Base-by-base conservation (phyloP, 2,113 vertebrate genomes). In the Actenoides lindsayi region DNA sequence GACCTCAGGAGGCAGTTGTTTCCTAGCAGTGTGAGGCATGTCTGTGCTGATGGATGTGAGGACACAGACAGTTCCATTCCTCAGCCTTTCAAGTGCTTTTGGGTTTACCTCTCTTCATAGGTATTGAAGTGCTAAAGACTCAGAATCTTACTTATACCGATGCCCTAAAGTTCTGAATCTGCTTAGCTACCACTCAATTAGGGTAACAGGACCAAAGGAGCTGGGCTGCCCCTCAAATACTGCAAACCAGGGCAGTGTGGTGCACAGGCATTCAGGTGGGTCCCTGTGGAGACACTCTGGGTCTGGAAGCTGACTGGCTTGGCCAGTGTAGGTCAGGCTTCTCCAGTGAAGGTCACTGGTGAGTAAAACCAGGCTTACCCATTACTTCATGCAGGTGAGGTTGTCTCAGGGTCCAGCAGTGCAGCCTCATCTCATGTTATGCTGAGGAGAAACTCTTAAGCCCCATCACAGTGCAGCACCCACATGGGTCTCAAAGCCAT, bases 161-260 rank as follows among this genome's bases (percentile, higher is more conserved):
- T 86, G 48, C 44, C 60, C 15, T 50, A 2, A 48, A 53, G 27
- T 48, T 18, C 10, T 35, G 37, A 12, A 33, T 37, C 48, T 56
- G 7, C 48, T 51, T 68, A 64, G 71, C 15, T 68, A 35, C 16
- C 16, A 1, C 53, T 31, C n/a, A 54, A 2, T 83, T 17, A 48
- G 23, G 35, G 18, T 56, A 84, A 27, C 15, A 60, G 64, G 63
- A 59, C 16, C 24, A 37, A 65, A 74, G 80, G 28, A 77, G 25
- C 46, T 71, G 59, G 48, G 33, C 53, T 73, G 35, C 25, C 19
- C 37, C 1, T 2, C 39, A 54, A 1, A 8, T 35, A 15, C 16
- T 39, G 24, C 1, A 1, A 35, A 12, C 19, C 3, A 9, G 35
- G 39, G 33, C 7, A 4, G 13, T 28, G 12, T 50, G 39, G 25